phyloP scores from a whole-genome alignment of 2,113 vertebrate genomes.

The Cyrtonyx montezumae region DNA sequence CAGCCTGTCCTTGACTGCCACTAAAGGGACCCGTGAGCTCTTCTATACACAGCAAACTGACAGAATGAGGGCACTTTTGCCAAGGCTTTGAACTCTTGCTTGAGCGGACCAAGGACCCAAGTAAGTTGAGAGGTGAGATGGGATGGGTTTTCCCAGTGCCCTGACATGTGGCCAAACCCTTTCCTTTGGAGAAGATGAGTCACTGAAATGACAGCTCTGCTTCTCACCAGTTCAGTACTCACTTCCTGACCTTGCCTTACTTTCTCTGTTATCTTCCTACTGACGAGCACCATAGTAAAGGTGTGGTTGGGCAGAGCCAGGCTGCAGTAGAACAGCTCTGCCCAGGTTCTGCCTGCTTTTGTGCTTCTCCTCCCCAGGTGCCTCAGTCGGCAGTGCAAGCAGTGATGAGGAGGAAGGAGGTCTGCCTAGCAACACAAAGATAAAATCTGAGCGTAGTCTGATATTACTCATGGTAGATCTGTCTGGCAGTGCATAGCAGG shows the following conservation, averaged over 20 bases:
- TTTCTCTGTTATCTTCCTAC: neutral
- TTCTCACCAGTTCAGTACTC: neutral
- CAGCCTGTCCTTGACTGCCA: neutral
- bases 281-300: neutral
- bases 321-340: neutral
- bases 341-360: neutral
- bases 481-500: neutral
- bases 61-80: neutral
- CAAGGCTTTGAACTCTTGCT: accelerated
- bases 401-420: neutral
- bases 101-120: accelerated
- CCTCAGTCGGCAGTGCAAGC: neutral
- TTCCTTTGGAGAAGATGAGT: neutral
- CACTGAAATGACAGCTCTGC: neutral
- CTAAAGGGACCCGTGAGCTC: accelerated
- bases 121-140: neutral
- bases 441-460: neutral
- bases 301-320: neutral
- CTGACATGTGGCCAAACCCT: neutral
- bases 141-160: neutral
- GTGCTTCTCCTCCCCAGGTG: neutral
- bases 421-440: neutral
- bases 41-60: accelerated
- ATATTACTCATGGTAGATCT: accelerated
- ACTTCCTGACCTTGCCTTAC: neutral